A percentile compares a stretch with the other conserved stretches of the same genome.
Conservation (phyloP, 2,113 vertebrate genomes). For the Heterotilapia buettikoferi region DNA sequence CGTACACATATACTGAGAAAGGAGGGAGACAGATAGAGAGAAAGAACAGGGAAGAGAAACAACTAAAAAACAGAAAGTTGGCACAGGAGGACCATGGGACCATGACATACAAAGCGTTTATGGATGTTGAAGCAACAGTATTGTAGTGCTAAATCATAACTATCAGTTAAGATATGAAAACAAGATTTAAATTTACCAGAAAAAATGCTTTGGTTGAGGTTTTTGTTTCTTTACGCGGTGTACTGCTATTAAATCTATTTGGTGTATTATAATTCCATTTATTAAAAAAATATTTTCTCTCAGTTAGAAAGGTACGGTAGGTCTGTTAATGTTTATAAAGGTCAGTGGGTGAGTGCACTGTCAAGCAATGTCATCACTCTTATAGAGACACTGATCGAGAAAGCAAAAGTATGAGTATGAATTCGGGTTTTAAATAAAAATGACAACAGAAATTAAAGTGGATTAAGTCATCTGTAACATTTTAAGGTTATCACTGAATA, state of each 20-base stretch:
- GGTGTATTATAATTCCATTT: not conserved
- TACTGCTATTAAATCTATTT: not conserved
- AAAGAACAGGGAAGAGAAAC: not conserved
- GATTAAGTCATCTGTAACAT: slow-evolving; percentile 15
- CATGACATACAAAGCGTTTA: not conserved
- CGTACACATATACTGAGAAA: not conserved
- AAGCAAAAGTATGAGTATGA: not conserved
- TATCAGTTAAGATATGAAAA: not conserved
- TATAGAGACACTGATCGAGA: not conserved
- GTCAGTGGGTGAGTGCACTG: not conserved
- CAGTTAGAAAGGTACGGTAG: not conserved
- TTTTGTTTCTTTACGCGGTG: not conserved
- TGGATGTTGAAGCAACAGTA: not conserved
- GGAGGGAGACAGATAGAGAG: not conserved
- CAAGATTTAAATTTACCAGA: not conserved
- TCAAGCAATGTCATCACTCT: not conserved
- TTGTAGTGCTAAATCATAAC: not conserved
- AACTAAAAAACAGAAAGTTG: not conserved
- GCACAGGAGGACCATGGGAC: not conserved
- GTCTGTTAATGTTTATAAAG: not conserved
- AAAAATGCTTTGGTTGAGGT: not conserved
- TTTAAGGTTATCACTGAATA: slow-evolving; percentile 17
- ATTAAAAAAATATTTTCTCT: not conserved
- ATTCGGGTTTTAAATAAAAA: not conserved
- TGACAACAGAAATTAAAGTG: not conserved